These are phyloP conservation scores for Volucella inflata DNA, from an alignment of 2,888 invertebrate species.

Conservation along the genomic window DNA sequence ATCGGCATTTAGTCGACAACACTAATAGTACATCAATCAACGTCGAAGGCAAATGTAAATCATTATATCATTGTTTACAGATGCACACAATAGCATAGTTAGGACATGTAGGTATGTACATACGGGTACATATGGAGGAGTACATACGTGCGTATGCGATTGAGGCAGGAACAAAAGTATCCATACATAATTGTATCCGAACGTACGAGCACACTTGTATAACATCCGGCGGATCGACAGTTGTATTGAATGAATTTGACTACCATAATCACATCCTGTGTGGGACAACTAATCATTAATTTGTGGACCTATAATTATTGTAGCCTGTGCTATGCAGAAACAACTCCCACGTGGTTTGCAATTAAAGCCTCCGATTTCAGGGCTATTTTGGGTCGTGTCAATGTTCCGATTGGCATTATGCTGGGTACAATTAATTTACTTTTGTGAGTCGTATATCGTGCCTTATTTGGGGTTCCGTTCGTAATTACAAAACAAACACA, in stretches of 20 bases:
- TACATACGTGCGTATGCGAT: conserved; percentile 12
- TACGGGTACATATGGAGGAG: not conserved
- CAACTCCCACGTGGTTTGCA: conserved; percentile 41
- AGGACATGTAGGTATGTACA: not conserved
- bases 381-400: conserved; percentile 1
- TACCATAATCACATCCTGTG: conserved; percentile 73
- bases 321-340: conserved; percentile 15
- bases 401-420: conserved; percentile 23
- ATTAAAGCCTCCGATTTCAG: conserved; percentile 39
- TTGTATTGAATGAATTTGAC: conserved; percentile 70
- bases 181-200: not conserved
- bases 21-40: conserved; percentile 71
- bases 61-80: conserved; percentile 71
- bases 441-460: conserved; percentile 21
- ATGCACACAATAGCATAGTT: conserved; percentile 46
- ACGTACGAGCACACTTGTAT: conserved; percentile 21
- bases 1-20: conserved; percentile 61
- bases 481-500: conserved; percentile 39
- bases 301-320: conserved; percentile 51
- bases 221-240: conserved; percentile 64
- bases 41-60: conserved; percentile 71
- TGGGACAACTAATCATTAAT: conserved; percentile 73
- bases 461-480: conserved; percentile 24
- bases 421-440: conserved; percentile 53
- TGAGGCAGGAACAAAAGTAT: conserved; percentile 27